Base-by-base conservation (phyloP, 2,113 vertebrate species). In the Anthoscopus minutus region DNA sequence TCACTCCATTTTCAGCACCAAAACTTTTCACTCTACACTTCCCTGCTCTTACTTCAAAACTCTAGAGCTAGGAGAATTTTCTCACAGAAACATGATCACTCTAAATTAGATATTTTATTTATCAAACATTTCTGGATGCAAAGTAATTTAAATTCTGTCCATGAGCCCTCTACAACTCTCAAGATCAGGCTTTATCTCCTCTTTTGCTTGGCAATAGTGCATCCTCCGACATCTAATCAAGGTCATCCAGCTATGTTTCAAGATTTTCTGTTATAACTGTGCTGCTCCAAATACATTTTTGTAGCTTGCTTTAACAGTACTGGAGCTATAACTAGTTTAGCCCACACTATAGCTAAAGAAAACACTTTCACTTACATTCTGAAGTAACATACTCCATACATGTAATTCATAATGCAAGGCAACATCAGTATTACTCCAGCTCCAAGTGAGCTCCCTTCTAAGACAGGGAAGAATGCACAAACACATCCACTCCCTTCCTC, bases 281-380 rank as follows among this genome's bases (percentile, higher is more conserved):
- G 9, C 31, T 86, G 45, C 33, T 89, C 54, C 66, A 78, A 82
- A 93, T 17, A 80, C 3, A 27, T 28, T 47, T 58, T 40, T 44
- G 15, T 33, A 86, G 28, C 19, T 88, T 86, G 42, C 51, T 53
- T 60, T 51, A 86, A 27, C 25, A 56, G 18, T 20, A 37, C 14
- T 53, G n/a, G 53, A 81, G 9, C 27, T 77, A 21, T 22, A 9
- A 23, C 45, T 60, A 48, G 22, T 66, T 81, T 80, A 74, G 50
- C 38, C 60, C 54, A 70, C 19, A 11, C 42, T 73, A 31, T 1
- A 66, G 38, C 35, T 86, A 67, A 71, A 73, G 53, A 60, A 86
- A 73, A 45, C 14, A 37, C 31, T 15, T 24, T 33, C 1, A 0
- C 40, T 54, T 60, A 25, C 1, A 1, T 62, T 88, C 38, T 0